Evolutionary conservation across 2,888 invertebrate genomes (phyloP).

Genomic region (Hydrotaea cyrtoneurina): DNA sequence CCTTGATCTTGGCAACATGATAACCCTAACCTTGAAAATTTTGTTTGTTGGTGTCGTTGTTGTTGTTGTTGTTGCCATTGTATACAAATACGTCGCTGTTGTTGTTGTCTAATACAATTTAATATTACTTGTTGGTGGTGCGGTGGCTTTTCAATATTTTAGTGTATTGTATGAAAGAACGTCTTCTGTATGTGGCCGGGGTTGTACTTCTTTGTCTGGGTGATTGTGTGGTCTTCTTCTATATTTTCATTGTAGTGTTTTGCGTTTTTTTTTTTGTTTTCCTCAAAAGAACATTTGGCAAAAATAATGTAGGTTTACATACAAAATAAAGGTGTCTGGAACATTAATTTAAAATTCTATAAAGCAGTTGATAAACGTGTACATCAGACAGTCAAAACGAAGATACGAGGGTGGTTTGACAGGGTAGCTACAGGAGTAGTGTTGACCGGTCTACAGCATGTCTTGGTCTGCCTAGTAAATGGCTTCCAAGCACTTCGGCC

Average conservation of each 20-base stretch:
- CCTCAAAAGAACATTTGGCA: constrained; percentile 48
- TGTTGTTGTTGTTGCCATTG: constrained; percentile 54
- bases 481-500: too few relatives aligned
- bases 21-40: constrained; percentile 75
- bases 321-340: constrained; percentile 62
- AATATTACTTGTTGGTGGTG: background rate
- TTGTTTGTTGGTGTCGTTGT: constrained; percentile 36
- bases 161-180: background rate
- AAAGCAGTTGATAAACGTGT: constrained; percentile 48
- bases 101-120: constrained; percentile 66
- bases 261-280: background rate
- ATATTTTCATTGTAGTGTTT: background rate
- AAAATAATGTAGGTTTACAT: constrained; percentile 42
- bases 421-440: background rate
- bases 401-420: constrained; percentile 19
- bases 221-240: too few relatives aligned
- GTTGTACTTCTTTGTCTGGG: constrained; percentile 4
- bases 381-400: background rate
- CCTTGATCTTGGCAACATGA: constrained; percentile 79
- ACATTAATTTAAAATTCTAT: constrained; percentile 66
- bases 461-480: too few relatives aligned
- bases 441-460: too few relatives aligned
- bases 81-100: constrained; percentile 41
- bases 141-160: background rate
- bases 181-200: background rate